Conservation (phyloP, 2,888 invertebrate genomes). For the Eudasyphora cyanicolor region DNA sequence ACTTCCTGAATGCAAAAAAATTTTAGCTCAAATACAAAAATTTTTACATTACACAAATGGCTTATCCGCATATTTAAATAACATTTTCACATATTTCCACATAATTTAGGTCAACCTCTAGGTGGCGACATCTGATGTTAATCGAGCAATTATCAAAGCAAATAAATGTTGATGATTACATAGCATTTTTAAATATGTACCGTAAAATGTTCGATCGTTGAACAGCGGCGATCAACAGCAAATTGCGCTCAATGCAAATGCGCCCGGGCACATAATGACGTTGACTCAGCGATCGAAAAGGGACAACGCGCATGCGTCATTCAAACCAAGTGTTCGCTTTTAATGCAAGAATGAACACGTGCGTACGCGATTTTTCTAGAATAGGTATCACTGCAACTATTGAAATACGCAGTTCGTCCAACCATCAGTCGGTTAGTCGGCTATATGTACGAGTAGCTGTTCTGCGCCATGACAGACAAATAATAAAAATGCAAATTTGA, state of each 20-base stretch:
- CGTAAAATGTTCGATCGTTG: too few species aligned
- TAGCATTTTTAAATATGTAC: not conserved
- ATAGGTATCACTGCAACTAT: too few species aligned
- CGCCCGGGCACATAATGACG: not conserved
- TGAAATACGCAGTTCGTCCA: too few species aligned
- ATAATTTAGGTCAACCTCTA: not conserved
- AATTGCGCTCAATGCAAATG: not conserved
- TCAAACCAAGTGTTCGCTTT: too few species aligned
- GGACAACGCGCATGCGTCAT: not conserved
- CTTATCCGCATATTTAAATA: too few species aligned
- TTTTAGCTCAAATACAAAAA: too few species aligned
- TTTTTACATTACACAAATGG: too few species aligned
- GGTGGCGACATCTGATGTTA: constrained; percentile 31
- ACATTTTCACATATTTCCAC: not conserved
- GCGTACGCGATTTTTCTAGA: too few species aligned
- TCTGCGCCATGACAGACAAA: not conserved
- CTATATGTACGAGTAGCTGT: not conserved
- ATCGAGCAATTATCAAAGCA: constrained; percentile 43
- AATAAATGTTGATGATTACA: constrained; percentile 44
- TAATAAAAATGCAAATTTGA: constrained; percentile 1
- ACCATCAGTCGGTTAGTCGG: too few species aligned
- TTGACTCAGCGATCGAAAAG: not conserved
- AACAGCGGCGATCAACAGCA: constrained; percentile 14
- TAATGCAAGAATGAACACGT: too few species aligned
- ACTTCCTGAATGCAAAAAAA: too few species aligned